Evolutionary conservation across 2,797 vertebrate genomes (phyloP), one percentile per base, ranked within the genome.

Genomic region (Rhinichthys osculus): DNA sequence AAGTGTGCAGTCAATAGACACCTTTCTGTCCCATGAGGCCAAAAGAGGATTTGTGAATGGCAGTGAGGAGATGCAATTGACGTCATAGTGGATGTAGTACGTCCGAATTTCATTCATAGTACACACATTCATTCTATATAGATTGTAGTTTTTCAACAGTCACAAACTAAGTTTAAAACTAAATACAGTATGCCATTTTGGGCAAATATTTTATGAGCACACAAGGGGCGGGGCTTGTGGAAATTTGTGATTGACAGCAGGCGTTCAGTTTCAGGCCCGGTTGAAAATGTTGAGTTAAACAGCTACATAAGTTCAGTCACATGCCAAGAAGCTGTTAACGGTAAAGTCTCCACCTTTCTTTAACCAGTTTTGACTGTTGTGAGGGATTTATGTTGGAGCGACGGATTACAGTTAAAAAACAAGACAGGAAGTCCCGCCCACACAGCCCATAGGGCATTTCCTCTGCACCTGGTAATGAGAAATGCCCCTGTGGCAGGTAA

Each of bases 361-460:
- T n/a, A 35, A 77, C 13, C 27, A 47, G 44, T 47, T 72, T 42
- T 81, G 86, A 84, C 70, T 87, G 67, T 84, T 83, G 2, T 69
- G 84, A 59, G 21, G 72, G 87, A 90, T 89, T 90, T 90, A 90
- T 90, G 81, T 62, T 79, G 47, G 21, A 90, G 44, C 38, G 87
- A 87, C 35, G 30, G 57, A 82, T 90, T 87, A 67, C 78, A 52
- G 62, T 78, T 78, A 66, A 83, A 78, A 72, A 69, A 52, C 6
- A 81, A 62, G 17, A 35, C n/a, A 84, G 86, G 84, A 89, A 89
- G 87, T 90, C 86, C 86, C 35, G 47, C 87, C 89, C 81, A 59
- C 76, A 57, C 13, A 17, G 27, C 81, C 87, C 77, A 83, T 33
- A 30, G 84, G 84, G 78, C 86, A 79, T 80, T 84, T 87, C 81